These are phyloP conservation scores for Manis pentadactyla DNA, from an alignment of 2,797 vertebrate species.

Conservation along the genomic window DNA sequence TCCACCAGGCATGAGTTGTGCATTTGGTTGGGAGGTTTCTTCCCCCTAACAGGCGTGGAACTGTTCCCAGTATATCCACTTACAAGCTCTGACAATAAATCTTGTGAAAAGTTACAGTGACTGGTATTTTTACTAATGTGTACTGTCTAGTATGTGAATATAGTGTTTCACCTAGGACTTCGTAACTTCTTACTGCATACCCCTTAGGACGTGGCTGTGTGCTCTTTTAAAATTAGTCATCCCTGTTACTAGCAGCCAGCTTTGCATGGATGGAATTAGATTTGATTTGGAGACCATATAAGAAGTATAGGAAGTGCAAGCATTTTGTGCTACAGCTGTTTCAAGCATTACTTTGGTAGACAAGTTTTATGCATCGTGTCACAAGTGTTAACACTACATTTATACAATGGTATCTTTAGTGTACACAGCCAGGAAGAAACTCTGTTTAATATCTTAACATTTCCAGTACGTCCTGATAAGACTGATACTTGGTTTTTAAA, in stretches of 20 bases:
- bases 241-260: slow-evolving; percentile 51
- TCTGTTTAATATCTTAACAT: slow-evolving; percentile 44
- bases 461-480: neutral
- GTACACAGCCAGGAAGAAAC: slow-evolving; percentile 37
- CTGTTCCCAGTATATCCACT: slow-evolving; percentile 63
- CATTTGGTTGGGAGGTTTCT: slow-evolving; percentile 46
- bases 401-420: slow-evolving; percentile 29
- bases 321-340: slow-evolving; percentile 29
- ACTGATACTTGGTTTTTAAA: slow-evolving; percentile 45
- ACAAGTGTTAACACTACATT: slow-evolving; percentile 40
- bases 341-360: slow-evolving; percentile 48
- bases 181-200: slow-evolving; percentile 56
- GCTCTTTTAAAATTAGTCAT: slow-evolving; percentile 69
- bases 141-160: slow-evolving; percentile 50
- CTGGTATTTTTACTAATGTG: slow-evolving; percentile 65
- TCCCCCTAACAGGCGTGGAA: slow-evolving; percentile 55
- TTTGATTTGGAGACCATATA: slow-evolving; percentile 55
- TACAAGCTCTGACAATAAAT: slow-evolving; percentile 64
- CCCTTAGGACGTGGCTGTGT: slow-evolving; percentile 69
- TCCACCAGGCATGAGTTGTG: slow-evolving; percentile 50
- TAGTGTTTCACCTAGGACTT: slow-evolving; percentile 68
- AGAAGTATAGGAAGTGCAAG: slow-evolving; percentile 58
- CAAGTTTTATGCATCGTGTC: slow-evolving; percentile 45
- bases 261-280: slow-evolving; percentile 38
- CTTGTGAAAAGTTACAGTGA: slow-evolving; percentile 72